A percentile compares a stretch with the other conserved stretches of the same genome.
Conservation (phyloP, 2,113 vertebrate genomes). For the Verasper variegatus region DNA sequence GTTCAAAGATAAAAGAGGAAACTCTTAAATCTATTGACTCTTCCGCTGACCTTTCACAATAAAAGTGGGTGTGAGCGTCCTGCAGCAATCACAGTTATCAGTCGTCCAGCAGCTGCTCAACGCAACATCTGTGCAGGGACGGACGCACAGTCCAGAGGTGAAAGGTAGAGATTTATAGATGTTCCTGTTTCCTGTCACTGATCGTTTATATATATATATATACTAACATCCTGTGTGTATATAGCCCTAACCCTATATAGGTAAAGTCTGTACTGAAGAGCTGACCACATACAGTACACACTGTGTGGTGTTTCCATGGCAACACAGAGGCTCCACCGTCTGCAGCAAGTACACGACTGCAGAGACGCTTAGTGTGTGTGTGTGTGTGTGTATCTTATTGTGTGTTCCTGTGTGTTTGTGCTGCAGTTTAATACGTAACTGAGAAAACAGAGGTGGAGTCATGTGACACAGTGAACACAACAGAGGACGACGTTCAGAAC, state of each 20-base stretch:
- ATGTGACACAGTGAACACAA: not conserved
- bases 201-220: too few species aligned
- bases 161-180: too few species aligned
- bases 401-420: too few species aligned
- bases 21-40: not conserved
- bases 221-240: too few species aligned
- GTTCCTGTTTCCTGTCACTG: too few species aligned
- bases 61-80: not conserved
- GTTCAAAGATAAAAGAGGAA: too few species aligned
- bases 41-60: not conserved
- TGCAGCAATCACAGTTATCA: too few species aligned
- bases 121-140: not conserved
- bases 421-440: not conserved
- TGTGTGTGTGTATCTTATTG: too few species aligned
- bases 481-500: not conserved
- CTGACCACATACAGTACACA: not conserved
- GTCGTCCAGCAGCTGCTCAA: not conserved
- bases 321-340: conserved; percentile 8
- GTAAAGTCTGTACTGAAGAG: not conserved
- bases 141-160: too few species aligned
- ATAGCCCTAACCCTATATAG: too few species aligned
- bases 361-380: too few species aligned
- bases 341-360: not conserved
- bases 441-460: not conserved
- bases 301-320: conserved; percentile 31